Evolutionary conservation across 2,888 invertebrate genomes (phyloP).

Genomic region (Odontocolon sp.): DNA sequence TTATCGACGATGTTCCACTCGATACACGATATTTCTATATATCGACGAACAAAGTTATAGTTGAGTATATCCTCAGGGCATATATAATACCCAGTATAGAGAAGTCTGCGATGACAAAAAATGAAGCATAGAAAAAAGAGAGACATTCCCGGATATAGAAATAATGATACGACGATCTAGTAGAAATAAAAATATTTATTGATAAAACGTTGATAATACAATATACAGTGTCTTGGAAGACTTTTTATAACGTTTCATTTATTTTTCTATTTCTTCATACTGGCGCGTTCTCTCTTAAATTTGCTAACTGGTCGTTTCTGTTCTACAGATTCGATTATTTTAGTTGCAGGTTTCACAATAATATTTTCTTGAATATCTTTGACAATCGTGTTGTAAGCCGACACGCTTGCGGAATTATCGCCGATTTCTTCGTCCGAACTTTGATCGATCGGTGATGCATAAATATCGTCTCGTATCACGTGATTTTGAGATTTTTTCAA

Average conservation of each 20-base stretch:
- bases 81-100: no score
- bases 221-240: not conserved
- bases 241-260: not conserved
- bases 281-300: constrained; percentile 72
- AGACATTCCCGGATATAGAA: no score
- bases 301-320: constrained; percentile 69
- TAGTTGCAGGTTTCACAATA: constrained; percentile 21
- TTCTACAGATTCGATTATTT: constrained; percentile 29
- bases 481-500: constrained; percentile 72
- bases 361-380: constrained; percentile 70
- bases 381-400: constrained; percentile 68
- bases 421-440: constrained; percentile 62
- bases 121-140: no score
- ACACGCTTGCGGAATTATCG: constrained; percentile 53
- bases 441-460: constrained; percentile 46
- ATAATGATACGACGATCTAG: no score
- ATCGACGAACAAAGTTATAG: no score
- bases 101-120: no score
- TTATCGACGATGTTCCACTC: no score
- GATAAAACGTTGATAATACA: not conserved
- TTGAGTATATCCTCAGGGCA: no score
- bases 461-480: constrained; percentile 18
- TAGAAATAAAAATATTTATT: constrained; percentile 28
- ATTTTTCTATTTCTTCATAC: constrained; percentile 60
- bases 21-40: no score